phyloP scores from a whole-genome alignment of 2,888 invertebrate species.

The Laothoe populi region DNA sequence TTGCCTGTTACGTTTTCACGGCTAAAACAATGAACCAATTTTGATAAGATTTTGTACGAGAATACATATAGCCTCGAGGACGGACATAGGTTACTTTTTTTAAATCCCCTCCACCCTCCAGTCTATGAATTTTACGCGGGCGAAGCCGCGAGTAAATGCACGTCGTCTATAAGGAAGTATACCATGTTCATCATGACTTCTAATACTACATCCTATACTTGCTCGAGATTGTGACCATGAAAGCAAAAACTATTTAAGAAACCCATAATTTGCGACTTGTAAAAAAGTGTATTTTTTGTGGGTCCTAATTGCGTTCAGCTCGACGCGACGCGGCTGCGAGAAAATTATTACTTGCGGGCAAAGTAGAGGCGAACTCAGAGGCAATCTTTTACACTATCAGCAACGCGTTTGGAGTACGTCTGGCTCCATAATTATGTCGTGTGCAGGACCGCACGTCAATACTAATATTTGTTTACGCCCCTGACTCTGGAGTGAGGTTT shows the following conservation, averaged over 20 bases:
- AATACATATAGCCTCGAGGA: too few relatives aligned
- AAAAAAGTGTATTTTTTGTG: conserved; percentile 52
- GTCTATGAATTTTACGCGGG: too few relatives aligned
- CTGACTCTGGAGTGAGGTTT: conserved; percentile 57
- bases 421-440: conserved; percentile 56
- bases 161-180: too few relatives aligned
- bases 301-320: conserved; percentile 54
- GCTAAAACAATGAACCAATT: too few relatives aligned
- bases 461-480: conserved; percentile 81
- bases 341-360: conserved; percentile 67
- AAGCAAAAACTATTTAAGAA: neutral
- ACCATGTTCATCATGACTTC: too few relatives aligned
- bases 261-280: neutral
- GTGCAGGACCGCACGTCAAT: conserved; percentile 64
- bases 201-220: neutral
- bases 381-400: conserved; percentile 67
- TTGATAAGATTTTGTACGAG: too few relatives aligned
- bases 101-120: too few relatives aligned
- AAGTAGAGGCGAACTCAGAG: conserved; percentile 52
- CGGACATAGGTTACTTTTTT: too few relatives aligned
- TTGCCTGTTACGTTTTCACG: too few relatives aligned
- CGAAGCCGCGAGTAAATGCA: too few relatives aligned
- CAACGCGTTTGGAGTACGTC: conserved; percentile 44
- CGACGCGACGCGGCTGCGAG: conserved; percentile 52
- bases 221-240: neutral